Percentiles rank a stretch among this genome's conserved stretches.
Conservation (phyloP, 2,888 invertebrate species). For the Cosmia pyralina region DNA sequence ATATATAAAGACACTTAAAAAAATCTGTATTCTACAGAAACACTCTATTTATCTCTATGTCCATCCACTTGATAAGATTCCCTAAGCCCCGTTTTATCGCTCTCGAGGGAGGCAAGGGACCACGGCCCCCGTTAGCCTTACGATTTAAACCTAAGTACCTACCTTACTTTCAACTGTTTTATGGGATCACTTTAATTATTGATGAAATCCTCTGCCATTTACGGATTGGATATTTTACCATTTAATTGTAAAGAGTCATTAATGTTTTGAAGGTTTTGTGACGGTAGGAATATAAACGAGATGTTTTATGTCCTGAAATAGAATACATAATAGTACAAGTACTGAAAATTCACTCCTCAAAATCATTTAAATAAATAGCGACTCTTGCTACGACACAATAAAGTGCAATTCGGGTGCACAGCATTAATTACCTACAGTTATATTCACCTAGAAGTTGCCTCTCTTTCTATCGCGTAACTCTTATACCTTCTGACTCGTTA, state of each 20-base stretch:
- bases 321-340: too few species aligned
- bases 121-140: slow-evolving; percentile 2
- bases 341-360: too few species aligned
- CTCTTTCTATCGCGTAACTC: too few species aligned
- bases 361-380: too few species aligned
- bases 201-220: slow-evolving; percentile 12
- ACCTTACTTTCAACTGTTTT: slow-evolving; percentile 26
- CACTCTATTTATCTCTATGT: slow-evolving; percentile 14
- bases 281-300: neutral
- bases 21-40: slow-evolving; percentile 30
- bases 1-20: neutral
- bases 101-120: slow-evolving; percentile 17
- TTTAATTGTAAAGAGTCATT: slow-evolving; percentile 7
- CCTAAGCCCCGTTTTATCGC: slow-evolving; percentile 40
- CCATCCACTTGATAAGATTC: slow-evolving; percentile 48
- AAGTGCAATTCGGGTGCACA: too few species aligned
- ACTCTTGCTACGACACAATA: too few species aligned
- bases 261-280: neutral
- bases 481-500: too few species aligned
- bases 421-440: too few species aligned
- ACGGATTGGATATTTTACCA: slow-evolving; percentile 37
- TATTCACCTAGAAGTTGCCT: too few species aligned
- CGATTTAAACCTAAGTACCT: slow-evolving; percentile 45
- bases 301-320: too few species aligned
- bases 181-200: slow-evolving; percentile 39